These are phyloP conservation scores for Bombus huntii DNA, from an alignment of 1,140 invertebrate species.

Conservation along the genomic window DNA sequence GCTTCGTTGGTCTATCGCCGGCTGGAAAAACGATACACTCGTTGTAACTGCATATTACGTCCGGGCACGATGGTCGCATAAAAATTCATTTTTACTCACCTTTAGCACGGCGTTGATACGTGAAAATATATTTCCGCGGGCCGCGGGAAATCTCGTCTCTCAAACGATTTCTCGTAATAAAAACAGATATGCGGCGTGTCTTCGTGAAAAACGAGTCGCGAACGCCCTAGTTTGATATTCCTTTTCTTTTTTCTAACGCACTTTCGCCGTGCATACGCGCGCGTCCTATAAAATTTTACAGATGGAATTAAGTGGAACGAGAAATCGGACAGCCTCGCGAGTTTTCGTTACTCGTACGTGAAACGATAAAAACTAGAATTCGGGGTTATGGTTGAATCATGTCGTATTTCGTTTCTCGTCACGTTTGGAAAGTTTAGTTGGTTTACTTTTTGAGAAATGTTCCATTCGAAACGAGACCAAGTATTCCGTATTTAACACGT, in stretches of 20 bases:
- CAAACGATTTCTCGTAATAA: constrained; percentile 9
- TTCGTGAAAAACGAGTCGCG: constrained; percentile 1
- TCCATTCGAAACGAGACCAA: neutral
- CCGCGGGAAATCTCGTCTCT: neutral
- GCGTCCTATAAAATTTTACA: neutral
- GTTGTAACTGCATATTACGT: neutral
- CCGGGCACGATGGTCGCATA: no score
- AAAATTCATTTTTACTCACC: neutral
- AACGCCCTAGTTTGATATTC: neutral
- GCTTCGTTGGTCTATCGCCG: neutral
- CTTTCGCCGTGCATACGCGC: neutral
- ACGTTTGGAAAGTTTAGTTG: neutral
- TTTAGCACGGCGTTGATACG: neutral
- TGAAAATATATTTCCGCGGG: constrained; percentile 23
- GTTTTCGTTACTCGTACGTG: neutral
- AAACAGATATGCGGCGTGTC: neutral
- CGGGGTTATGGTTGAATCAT: neutral
- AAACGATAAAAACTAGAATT: neutral
- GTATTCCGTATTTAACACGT: neutral
- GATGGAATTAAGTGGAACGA: neutral
- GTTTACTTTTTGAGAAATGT: neutral
- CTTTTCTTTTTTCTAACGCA: neutral
- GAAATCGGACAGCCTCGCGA: neutral
- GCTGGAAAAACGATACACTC: neutral
- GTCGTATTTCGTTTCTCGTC: neutral